Conservation (phyloP, 2,797 vertebrate genomes). For the Hypotaenidia okinawae region DNA sequence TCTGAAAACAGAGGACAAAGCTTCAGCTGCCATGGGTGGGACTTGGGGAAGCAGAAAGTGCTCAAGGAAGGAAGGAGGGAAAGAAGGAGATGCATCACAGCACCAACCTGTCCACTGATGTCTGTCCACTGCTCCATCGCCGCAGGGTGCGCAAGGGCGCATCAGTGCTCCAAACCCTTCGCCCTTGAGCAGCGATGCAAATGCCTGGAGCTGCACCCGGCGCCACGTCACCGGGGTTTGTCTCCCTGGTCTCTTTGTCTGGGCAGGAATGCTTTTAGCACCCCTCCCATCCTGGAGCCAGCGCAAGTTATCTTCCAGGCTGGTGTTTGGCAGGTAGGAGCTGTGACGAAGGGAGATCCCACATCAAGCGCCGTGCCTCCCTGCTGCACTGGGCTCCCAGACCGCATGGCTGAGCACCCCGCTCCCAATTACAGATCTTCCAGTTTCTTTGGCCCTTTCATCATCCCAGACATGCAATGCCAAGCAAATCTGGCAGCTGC, state of each 20-base stretch:
- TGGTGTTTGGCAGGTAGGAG: background rate
- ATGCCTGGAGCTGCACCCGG: background rate
- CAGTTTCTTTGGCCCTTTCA: background rate
- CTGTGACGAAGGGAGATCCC: background rate
- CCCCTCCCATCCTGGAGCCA: background rate
- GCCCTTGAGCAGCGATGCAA: background rate
- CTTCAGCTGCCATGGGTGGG: background rate
- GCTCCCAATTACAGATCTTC: background rate
- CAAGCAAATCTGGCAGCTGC: conserved; percentile 14
- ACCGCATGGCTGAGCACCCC: background rate
- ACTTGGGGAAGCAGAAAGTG: background rate
- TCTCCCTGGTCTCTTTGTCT: rapidly evolving
- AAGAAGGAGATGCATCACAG: background rate
- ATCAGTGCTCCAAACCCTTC: background rate
- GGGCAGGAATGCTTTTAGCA: background rate
- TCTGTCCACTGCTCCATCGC: background rate
- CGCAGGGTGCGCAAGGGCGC: rapidly evolving
- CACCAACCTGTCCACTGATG: background rate
- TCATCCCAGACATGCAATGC: background rate
- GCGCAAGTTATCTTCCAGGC: background rate
- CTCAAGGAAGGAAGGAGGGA: background rate
- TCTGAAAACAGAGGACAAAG: background rate
- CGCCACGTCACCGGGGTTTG: rapidly evolving
- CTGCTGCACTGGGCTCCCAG: background rate
- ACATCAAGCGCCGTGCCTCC: background rate